phyloP scores from a whole-genome alignment of 2,113 vertebrate genomes.

The Macquaria ambigua region DNA sequence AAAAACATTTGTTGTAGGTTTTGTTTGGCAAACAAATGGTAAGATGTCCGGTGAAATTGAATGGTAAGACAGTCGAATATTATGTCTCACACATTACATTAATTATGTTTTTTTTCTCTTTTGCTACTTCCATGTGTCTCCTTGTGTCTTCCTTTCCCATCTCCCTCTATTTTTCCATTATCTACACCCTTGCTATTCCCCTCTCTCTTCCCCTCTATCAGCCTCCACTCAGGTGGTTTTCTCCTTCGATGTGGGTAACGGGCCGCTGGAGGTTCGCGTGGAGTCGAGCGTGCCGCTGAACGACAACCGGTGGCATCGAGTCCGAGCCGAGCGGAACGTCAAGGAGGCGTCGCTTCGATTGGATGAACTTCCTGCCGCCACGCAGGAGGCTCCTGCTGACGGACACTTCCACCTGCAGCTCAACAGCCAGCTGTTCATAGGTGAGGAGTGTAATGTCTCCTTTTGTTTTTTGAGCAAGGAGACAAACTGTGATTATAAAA shows the following conservation, averaged over 20 bases:
- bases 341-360: conserved; percentile 92
- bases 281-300: conserved; percentile 85
- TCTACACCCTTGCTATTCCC: not conserved
- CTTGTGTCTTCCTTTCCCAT: too few relatives aligned
- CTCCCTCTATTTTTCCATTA: not conserved
- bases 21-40: not conserved
- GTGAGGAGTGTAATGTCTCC: conserved; percentile 64
- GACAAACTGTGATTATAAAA: not conserved
- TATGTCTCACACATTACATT: not conserved
- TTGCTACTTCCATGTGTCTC: not conserved
- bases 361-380: conserved; percentile 86
- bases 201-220: conserved; percentile 62
- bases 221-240: conserved; percentile 91
- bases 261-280: conserved; percentile 89
- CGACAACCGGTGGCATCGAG: conserved; percentile 93
- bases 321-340: conserved; percentile 92
- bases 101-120: not conserved
- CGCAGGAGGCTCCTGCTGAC: conserved; percentile 86
- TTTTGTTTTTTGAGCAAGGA: not conserved
- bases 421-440: conserved; percentile 97
- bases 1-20: not conserved
- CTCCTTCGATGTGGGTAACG: conserved; percentile 96
- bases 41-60: not conserved
- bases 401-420: conserved; percentile 94
- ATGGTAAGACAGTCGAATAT: not conserved